phyloP scores from a whole-genome alignment of 1,140 invertebrate genomes.

The Aphelenchoides fujianensis region DNA sequence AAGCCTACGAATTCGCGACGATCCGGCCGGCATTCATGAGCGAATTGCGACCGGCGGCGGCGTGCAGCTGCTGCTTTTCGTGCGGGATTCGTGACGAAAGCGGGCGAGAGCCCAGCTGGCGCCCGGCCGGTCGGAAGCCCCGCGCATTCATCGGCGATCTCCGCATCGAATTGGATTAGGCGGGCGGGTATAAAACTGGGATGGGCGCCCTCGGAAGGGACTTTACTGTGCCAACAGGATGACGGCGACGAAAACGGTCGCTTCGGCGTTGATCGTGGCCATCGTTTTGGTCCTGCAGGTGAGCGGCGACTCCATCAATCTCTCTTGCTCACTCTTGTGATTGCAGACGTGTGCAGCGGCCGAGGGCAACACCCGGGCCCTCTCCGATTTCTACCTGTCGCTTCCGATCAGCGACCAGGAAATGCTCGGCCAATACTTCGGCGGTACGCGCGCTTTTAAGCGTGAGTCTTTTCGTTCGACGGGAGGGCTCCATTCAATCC shows the following conservation, averaged over 20 bases:
- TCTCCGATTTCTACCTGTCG: neutral
- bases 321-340: too few relatives aligned
- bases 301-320: too few relatives aligned
- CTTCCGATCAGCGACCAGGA: slow-evolving; percentile 1
- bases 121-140: too few relatives aligned
- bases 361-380: neutral
- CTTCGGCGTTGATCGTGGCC: neutral
- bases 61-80: too few relatives aligned
- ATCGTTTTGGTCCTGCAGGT: neutral
- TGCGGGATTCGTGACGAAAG: too few relatives aligned
- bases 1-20: too few relatives aligned
- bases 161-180: too few relatives aligned
- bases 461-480: neutral
- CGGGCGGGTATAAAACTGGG: neutral
- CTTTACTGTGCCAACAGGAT: slow-evolving; percentile 2
- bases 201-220: neutral
- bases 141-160: too few relatives aligned
- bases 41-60: too few relatives aligned
- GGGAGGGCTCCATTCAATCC: neutral
- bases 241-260: neutral
- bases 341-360: neutral
- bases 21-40: too few relatives aligned
- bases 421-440: neutral
- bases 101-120: too few relatives aligned
- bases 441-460: neutral